A percentile compares a stretch with the other conserved stretches of the same genome.
Evolutionary conservation across 2,113 vertebrate genomes (phyloP).

Genomic region (Carlito syrichta): DNA sequence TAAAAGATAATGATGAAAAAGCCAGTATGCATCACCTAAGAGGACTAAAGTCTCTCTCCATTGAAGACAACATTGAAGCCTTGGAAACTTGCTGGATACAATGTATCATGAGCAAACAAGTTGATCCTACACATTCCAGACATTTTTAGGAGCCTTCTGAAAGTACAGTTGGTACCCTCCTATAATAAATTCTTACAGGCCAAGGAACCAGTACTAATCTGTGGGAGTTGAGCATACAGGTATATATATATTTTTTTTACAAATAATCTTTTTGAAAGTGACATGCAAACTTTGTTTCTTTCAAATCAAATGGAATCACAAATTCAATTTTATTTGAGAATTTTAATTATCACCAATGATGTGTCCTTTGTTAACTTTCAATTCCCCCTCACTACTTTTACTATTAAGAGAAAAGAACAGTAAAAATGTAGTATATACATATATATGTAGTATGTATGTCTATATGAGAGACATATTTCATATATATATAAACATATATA

Average conservation of each 20-base stretch:
- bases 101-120: slow-evolving; percentile 86
- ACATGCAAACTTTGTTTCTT: background rate
- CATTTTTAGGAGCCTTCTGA: slow-evolving; percentile 84
- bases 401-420: background rate
- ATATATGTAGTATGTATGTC: no score
- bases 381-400: background rate
- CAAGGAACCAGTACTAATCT: slow-evolving; percentile 78
- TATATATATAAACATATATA: background rate
- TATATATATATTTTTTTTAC: background rate
- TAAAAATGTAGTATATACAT: background rate
- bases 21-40: background rate
- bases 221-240: slow-evolving; percentile 89
- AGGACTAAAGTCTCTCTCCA: background rate
- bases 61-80: background rate
- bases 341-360: background rate
- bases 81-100: slow-evolving; percentile 87
- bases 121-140: slow-evolving; percentile 92
- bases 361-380: background rate
- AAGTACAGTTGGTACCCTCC: slow-evolving; percentile 80
- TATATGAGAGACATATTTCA: no score
- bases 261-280: background rate
- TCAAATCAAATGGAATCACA: background rate
- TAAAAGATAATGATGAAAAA: background rate
- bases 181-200: slow-evolving; percentile 41
- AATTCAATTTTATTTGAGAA: background rate